Conservation (phyloP, 2,888 invertebrate genomes). For the Drosophila nr. perissopoda region DNA sequence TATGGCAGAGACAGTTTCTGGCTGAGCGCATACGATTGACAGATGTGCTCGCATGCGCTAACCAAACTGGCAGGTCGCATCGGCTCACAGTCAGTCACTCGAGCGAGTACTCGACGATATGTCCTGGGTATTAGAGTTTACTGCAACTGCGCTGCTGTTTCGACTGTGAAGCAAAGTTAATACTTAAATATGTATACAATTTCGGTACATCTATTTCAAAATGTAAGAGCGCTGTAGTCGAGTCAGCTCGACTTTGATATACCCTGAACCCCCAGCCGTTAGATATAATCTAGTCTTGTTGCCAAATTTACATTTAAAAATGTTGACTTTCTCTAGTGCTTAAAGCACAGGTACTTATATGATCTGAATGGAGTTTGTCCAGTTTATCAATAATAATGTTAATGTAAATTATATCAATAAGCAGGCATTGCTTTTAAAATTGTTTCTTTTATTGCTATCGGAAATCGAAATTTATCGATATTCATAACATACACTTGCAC, state of each 20-base stretch:
- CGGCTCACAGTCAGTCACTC: not conserved
- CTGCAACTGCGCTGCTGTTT: not conserved
- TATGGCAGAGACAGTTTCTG: constrained; percentile 31
- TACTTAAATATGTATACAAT: not conserved
- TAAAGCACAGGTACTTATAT: not conserved
- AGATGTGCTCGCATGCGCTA: constrained; percentile 16
- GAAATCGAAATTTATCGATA: not conserved
- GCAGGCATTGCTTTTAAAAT: too few species aligned
- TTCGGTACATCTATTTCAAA: not conserved
- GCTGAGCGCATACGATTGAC: constrained; percentile 32
- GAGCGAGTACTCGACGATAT: not conserved
- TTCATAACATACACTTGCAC: not conserved
- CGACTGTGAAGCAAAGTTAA: not conserved
- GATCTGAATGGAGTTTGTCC: too few species aligned
- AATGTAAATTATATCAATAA: too few species aligned
- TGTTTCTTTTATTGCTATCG: too few species aligned
- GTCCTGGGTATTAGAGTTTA: not conserved
- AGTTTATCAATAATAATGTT: too few species aligned
- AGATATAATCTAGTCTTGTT: not conserved
- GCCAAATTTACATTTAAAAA: too few species aligned
- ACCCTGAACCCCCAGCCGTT: not conserved
- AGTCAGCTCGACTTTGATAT: not conserved
- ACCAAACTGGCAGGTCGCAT: not conserved
- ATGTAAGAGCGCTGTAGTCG: not conserved
- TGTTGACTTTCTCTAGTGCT: not conserved